A percentile compares a stretch with the other conserved stretches of the same genome.
Conservation (phyloP, 2,797 vertebrate species). For the Halcyon chelicuti region DNA sequence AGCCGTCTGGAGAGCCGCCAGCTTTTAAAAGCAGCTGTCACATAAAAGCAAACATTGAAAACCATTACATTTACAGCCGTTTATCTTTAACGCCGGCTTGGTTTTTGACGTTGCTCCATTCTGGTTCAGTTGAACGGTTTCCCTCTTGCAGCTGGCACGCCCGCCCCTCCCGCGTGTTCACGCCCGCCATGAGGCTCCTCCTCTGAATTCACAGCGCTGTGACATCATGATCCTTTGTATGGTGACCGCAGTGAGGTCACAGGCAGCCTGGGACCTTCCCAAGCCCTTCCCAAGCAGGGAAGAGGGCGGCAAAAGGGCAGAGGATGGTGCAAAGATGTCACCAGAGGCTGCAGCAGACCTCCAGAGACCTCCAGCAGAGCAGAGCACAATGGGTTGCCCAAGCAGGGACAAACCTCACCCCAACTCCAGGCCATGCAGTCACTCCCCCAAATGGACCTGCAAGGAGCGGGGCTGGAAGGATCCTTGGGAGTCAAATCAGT, state of each 20-base stretch:
- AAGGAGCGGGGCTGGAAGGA: not conserved
- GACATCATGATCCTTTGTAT: not conserved
- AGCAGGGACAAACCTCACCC: not conserved
- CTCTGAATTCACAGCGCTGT: not conserved
- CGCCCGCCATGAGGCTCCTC: not conserved
- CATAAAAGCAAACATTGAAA: slow-evolving; percentile 41
- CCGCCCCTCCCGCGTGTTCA: accelerated
- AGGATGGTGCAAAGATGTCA: too few relatives aligned
- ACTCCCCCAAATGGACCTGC: not conserved
- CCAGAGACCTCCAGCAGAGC: not conserved
- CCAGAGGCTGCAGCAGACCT: not conserved
- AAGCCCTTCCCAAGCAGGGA: not conserved
- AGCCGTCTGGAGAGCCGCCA: slow-evolving; percentile 35
- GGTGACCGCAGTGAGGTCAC: not conserved
- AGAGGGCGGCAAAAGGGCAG: not conserved
- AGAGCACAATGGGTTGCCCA: accelerated
- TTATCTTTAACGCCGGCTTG: not conserved
- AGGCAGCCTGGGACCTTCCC: not conserved
- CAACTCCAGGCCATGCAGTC: not conserved
- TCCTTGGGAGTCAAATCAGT: not conserved
- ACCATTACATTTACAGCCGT: not conserved
- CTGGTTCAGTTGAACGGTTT: not conserved
- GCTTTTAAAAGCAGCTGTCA: slow-evolving; percentile 50
- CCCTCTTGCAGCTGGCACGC: not conserved
- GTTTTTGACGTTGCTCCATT: not conserved